A percentile compares a stretch with the other conserved stretches of the same genome.
Evolutionary conservation across 2,797 vertebrate genomes (phyloP).

Genomic region (Pantherophis vulpinus): DNA sequence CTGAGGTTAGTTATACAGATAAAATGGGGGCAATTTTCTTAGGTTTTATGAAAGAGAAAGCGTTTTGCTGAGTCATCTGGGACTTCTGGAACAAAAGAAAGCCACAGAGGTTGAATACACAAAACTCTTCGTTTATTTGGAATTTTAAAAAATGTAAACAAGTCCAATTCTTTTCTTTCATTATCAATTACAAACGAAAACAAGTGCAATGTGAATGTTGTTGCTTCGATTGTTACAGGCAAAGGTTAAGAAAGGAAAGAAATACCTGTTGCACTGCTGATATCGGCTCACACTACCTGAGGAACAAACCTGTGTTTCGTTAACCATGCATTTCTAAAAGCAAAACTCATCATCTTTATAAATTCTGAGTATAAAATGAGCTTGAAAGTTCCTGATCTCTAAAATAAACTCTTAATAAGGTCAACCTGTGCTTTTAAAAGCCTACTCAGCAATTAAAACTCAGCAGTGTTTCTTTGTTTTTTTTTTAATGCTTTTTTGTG

Average conservation of each 20-base stretch:
- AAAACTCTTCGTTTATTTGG: constrained; percentile 7
- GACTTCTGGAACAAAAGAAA: background rate
- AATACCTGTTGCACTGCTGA: background rate
- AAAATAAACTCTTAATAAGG: background rate
- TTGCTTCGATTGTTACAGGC: background rate
- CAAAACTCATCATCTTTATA: background rate
- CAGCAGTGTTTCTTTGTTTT: background rate
- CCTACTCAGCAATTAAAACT: too few relatives aligned
- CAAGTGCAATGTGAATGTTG: background rate
- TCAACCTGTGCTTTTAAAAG: background rate
- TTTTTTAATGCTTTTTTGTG: background rate
- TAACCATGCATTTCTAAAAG: background rate
- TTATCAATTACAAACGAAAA: background rate
- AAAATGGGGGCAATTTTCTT: background rate
- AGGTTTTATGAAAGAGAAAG: background rate
- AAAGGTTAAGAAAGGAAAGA: background rate
- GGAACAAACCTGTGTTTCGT: background rate
- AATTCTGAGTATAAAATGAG: background rate
- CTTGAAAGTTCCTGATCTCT: background rate
- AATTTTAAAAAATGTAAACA: background rate
- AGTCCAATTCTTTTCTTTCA: too few relatives aligned
- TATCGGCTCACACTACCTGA: background rate
- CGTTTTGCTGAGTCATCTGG: background rate
- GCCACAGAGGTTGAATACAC: background rate
- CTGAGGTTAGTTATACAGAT: too few relatives aligned